Base-by-base conservation (phyloP, 1,140 invertebrate genomes). In the Anoplophora glabripennis region DNA sequence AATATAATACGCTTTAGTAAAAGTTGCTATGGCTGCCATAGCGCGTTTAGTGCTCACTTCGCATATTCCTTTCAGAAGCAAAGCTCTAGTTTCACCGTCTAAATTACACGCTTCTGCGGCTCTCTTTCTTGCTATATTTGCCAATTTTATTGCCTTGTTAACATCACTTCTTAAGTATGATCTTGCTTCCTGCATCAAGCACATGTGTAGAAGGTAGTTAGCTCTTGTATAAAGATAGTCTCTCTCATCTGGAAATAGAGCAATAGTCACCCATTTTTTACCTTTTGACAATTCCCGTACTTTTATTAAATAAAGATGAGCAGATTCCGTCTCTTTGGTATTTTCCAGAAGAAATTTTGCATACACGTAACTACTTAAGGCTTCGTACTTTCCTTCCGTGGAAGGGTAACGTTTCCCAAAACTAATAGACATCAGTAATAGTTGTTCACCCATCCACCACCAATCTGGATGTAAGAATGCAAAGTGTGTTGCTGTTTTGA, bases 391-490 rank as follows among this genome's bases (percentile, higher is more conserved):
- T 5, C 73, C 72, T 4, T 78, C 76, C 12, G 81, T 77, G 1
- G 74, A 37, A 10, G 77, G 36, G 51, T 79, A 78, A 4, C 75
- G 67, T 35, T 74, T 74, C 0, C 74, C 71, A 1, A 78, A 73
- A 8, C 72, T 70, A 3, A 84, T 71, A 0, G 77, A 59, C 5
- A 74, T 75, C 15, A 78, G 63, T 28, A 80, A 80, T 10, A 85
- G 73, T 36, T 78, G 79, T 47, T 85, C 79, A 2, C 81, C 79
- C 1, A 85, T 60, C 83, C 83, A 85, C 63, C 80, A 75, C 70
- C 83, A 83, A 28, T 81, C 79, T 59, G 76, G 77, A 18, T 73
- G 72, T 40, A 73, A 72, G 35, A 78, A 77, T 48, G 78, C 72
- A 57, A 80, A 84, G 47, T 70, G 66, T 17, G 80, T 28, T 1